phyloP scores from a whole-genome alignment of 2,888 invertebrate species.

The Dinocampus coccinellae region DNA sequence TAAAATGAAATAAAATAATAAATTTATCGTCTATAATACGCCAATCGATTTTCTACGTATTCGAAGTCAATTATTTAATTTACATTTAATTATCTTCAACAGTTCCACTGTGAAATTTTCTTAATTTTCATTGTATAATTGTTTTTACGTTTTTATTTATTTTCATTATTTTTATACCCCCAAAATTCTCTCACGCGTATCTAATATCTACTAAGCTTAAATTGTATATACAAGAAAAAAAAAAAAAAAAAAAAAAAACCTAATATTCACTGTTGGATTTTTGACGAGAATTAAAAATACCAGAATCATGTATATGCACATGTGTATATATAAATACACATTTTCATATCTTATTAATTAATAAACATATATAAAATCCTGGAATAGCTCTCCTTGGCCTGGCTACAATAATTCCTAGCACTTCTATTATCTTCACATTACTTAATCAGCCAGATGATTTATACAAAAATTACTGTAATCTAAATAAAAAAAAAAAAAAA shows the following conservation, averaged over 20 bases:
- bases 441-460: neutral
- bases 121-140: neutral
- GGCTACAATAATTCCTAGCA: neutral
- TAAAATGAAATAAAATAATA: neutral
- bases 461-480: neutral
- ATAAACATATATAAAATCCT: constrained; percentile 1
- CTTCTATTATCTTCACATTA: neutral
- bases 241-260: no score
- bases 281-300: neutral
- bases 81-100: neutral
- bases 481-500: constrained; percentile 13
- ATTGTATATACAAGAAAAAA: neutral
- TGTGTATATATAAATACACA: no score
- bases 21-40: neutral
- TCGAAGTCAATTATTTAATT: neutral
- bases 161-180: neutral
- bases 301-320: no score
- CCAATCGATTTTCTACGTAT: neutral
- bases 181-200: neutral
- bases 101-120: neutral
- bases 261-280: neutral
- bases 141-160: neutral
- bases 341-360: neutral
- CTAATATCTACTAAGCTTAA: constrained; percentile 16
- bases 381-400: constrained; percentile 16